Evolutionary conservation across 2,113 vertebrate genomes (phyloP).

Genomic region (Triplophysa tibetana): DNA sequence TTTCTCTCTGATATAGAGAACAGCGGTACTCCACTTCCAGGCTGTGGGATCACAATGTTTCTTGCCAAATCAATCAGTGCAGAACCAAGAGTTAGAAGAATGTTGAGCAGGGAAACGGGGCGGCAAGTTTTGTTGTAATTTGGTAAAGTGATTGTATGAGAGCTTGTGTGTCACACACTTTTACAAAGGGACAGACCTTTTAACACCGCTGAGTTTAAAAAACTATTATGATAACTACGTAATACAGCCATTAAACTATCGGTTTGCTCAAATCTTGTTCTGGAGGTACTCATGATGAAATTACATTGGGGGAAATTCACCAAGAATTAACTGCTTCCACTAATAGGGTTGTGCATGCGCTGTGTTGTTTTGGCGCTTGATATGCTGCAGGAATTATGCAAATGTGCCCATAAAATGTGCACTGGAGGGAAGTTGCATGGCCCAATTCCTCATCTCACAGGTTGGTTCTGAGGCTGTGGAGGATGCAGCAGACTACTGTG

Average conservation of each 20-base stretch:
- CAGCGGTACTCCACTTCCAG: background rate
- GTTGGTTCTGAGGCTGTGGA: no score
- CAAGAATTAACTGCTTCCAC: no score
- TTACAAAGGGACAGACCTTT: background rate
- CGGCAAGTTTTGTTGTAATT: background rate
- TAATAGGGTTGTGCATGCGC: no score
- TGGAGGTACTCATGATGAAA: conserved; percentile 2
- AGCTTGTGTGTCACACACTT: background rate
- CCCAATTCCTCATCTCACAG: no score
- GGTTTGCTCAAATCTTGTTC: background rate
- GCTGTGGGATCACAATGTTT: conserved; percentile 12
- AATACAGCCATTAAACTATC: background rate
- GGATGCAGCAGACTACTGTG: no score
- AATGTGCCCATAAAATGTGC: no score
- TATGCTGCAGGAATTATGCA: no score
- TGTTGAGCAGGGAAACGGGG: background rate
- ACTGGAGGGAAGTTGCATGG: no score
- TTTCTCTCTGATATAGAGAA: conserved; percentile 42
- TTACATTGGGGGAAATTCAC: background rate
- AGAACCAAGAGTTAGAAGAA: background rate
- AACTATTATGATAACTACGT: background rate
- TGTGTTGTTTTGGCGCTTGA: no score
- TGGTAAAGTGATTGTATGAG: background rate
- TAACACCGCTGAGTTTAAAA: background rate
- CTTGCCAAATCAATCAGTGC: conserved; percentile 25